Evolutionary conservation across 2,113 vertebrate species (phyloP).

Genomic region (rat (Rattus norvegicus)): DNA sequence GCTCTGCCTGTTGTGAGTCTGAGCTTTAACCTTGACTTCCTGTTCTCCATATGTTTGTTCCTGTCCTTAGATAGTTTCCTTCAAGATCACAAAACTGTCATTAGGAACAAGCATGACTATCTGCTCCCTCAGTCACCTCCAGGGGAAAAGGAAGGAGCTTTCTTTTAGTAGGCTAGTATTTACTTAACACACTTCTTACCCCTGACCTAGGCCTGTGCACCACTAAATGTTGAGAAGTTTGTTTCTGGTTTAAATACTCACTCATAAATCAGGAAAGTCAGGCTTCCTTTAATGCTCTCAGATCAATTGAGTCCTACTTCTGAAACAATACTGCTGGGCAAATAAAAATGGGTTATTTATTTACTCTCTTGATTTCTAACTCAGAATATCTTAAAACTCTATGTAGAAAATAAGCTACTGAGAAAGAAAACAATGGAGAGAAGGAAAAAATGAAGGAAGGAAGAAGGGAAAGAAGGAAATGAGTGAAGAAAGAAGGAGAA

Average conservation of each 20-base stretch:
- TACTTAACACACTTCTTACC: not conserved
- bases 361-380: not conserved
- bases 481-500: not conserved
- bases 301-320: not conserved
- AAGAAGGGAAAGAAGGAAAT: not conserved
- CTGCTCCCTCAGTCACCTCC: not conserved
- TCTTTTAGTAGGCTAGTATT: not conserved
- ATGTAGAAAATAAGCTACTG: not conserved
- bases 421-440: not conserved
- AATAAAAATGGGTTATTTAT: not conserved
- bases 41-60: constrained; percentile 33
- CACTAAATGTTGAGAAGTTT: not conserved
- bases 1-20: constrained; percentile 13
- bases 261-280: not conserved
- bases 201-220: not conserved
- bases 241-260: not conserved
- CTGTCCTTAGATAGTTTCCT: constrained; percentile 33
- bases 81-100: not conserved
- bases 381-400: not conserved
- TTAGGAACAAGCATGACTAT: not conserved
- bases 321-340: not conserved
- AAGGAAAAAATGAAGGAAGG: not conserved
- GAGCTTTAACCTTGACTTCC: constrained; percentile 5
- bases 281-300: not conserved
- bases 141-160: not conserved